These are phyloP conservation scores for Altica lythri DNA, from an alignment of 2,888 invertebrate genomes.

Conservation along the genomic window DNA sequence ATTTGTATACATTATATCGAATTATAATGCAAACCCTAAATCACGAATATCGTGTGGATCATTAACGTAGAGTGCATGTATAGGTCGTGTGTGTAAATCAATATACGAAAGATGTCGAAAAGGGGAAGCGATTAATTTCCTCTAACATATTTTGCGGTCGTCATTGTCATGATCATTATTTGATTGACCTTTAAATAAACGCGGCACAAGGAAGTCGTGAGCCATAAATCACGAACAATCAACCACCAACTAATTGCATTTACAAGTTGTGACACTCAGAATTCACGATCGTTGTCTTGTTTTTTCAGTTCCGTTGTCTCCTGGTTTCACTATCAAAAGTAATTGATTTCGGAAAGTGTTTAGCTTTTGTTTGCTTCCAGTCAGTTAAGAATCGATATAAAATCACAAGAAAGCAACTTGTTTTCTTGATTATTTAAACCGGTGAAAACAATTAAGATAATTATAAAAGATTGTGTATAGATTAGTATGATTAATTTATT, in stretches of 20 bases:
- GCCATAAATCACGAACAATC: constrained; percentile 30
- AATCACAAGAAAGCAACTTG: no score
- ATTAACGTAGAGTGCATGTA: background rate
- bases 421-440: no score
- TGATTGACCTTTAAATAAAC: constrained; percentile 28
- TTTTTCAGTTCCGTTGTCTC: no score
- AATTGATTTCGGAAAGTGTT: no score
- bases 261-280: constrained; percentile 27
- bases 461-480: no score
- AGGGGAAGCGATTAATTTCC: constrained; percentile 21
- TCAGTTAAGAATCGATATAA: no score
- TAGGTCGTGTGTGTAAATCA: constrained; percentile 14
- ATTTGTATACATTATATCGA: no score
- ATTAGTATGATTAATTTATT: no score
- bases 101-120: constrained; percentile 19
- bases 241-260: constrained; percentile 26
- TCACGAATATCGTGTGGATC: constrained; percentile 7
- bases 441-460: no score
- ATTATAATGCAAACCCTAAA: no score
- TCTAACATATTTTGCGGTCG: constrained; percentile 18
- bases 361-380: no score
- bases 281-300: constrained; percentile 2
- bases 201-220: constrained; percentile 19
- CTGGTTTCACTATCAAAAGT: constrained; percentile 1
- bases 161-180: constrained; percentile 27